phyloP scores from a whole-genome alignment of 1,140 invertebrate species.

The Varroa destructor region DNA sequence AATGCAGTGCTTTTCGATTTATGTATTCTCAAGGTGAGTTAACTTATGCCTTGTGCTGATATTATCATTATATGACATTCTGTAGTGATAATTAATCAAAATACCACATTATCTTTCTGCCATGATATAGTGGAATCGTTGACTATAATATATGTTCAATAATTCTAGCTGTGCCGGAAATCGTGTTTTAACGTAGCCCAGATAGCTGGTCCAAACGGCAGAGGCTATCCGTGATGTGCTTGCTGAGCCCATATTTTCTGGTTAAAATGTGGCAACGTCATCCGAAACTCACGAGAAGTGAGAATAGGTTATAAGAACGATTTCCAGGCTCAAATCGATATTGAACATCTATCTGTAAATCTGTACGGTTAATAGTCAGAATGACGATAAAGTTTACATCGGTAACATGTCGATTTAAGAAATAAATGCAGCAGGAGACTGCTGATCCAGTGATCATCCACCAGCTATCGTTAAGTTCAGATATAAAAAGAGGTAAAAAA shows the following conservation, averaged over 20 bases:
- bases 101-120: background rate
- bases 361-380: conserved; percentile 20
- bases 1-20: background rate
- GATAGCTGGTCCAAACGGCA: conserved; percentile 29
- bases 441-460: background rate
- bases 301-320: conserved; percentile 1
- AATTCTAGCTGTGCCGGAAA: conserved; percentile 2
- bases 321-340: conserved; percentile 9
- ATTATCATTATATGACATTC: background rate
- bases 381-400: background rate
- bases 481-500: too few species aligned
- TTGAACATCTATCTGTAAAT: conserved; percentile 14
- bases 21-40: background rate
- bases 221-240: conserved; percentile 40
- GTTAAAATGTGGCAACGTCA: conserved; percentile 47
- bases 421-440: background rate
- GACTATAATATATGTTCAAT: background rate
- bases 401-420: background rate
- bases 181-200: background rate
- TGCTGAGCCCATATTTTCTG: conserved; percentile 46
- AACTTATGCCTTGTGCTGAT: background rate
- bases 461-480: background rate
- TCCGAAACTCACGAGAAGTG: conserved; percentile 34
- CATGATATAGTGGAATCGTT: too few species aligned
- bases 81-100: background rate